phyloP scores from a whole-genome alignment of 2,888 invertebrate genomes.

The Eupeodes luniger region DNA sequence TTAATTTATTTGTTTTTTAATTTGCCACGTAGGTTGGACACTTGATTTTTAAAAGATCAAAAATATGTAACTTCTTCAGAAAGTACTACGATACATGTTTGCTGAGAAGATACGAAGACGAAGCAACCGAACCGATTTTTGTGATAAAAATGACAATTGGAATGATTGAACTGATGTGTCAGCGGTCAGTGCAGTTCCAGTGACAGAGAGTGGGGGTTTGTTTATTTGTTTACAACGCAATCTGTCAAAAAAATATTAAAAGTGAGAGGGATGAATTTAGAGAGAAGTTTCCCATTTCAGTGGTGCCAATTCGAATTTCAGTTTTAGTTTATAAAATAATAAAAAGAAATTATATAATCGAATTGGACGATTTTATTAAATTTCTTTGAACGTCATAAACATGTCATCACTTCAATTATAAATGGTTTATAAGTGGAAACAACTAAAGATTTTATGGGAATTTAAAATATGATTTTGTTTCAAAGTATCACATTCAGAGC shows the following conservation, averaged over 20 bases:
- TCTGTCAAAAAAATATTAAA: background rate
- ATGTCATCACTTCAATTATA: no score
- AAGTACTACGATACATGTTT: background rate
- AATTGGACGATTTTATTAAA: no score
- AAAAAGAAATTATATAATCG: background rate
- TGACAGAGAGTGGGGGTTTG: background rate
- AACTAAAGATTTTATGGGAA: no score
- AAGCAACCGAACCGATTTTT: background rate
- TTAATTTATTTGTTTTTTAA: background rate
- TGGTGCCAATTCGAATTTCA: background rate
- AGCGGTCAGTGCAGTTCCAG: background rate
- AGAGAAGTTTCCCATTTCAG: background rate
- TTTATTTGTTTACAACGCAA: constrained; percentile 20
- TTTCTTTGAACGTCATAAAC: no score
- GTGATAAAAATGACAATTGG: constrained; percentile 36
- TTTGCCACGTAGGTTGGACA: constrained; percentile 27
- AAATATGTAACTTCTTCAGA: background rate
- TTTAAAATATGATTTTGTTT: no score
- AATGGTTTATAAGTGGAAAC: no score
- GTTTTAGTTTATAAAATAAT: background rate
- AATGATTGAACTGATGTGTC: constrained; percentile 16
- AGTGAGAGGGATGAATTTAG: background rate
- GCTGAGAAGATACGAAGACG: no score
- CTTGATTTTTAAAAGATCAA: background rate
- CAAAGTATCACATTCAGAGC: no score